Conservation (phyloP, 2,888 invertebrate genomes). For the Eucriotettix oculatus region DNA sequence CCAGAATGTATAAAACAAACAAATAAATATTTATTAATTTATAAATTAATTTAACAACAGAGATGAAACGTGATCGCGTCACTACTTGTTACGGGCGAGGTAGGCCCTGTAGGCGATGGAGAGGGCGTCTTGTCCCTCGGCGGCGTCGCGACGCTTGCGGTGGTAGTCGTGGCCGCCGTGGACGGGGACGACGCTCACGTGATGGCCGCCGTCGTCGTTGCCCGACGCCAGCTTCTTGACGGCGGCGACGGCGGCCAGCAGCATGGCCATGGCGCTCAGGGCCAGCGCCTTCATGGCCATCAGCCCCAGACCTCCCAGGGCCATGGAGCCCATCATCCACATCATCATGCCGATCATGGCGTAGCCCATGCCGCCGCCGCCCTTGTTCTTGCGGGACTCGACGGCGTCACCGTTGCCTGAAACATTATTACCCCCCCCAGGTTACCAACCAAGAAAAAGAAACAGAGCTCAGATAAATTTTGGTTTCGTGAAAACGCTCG, state of each 20-base stretch:
- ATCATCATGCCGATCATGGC: slow-evolving; percentile 14
- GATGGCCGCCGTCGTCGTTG: slow-evolving; percentile 34
- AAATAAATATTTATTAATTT: too few relatives aligned
- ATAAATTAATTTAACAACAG: too few relatives aligned
- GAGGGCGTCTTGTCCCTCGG: background rate
- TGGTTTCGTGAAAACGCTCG: too few relatives aligned
- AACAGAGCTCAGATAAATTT: too few relatives aligned
- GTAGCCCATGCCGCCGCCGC: slow-evolving; percentile 14
- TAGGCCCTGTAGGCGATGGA: background rate
- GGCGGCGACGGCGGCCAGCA: slow-evolving; percentile 58
- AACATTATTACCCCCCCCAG: background rate
- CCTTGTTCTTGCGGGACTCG: slow-evolving; percentile 18
- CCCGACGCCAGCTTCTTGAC: slow-evolving; percentile 49
- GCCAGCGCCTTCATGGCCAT: slow-evolving; percentile 51
- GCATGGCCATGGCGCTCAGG: slow-evolving; percentile 52
- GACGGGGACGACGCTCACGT: slow-evolving; percentile 19
- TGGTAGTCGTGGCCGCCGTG: slow-evolving; percentile 39
- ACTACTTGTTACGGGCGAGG: too few relatives aligned
- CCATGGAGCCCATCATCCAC: slow-evolving; percentile 57
- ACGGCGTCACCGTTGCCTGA: slow-evolving; percentile 25
- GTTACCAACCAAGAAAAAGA: too few relatives aligned
- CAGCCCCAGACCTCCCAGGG: slow-evolving; percentile 56
- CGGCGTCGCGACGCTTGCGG: slow-evolving; percentile 21
- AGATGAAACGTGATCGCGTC: too few relatives aligned
- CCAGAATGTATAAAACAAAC: too few relatives aligned